Base-by-base conservation (phyloP, 2,888 invertebrate species). In the Tiliacea aurago region DNA sequence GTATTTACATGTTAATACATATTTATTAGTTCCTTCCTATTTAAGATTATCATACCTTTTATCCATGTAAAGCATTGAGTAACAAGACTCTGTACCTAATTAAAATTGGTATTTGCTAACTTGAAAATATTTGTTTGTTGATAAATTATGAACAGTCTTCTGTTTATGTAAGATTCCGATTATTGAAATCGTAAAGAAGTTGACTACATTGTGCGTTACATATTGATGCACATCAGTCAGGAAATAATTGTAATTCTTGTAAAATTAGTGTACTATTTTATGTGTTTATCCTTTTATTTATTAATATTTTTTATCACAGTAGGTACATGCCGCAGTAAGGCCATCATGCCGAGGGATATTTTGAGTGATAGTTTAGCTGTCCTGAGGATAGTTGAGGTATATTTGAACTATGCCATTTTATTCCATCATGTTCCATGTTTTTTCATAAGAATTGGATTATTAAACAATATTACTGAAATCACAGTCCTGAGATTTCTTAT, bases 341-440 rank as follows among this genome's bases (percentile, higher is more conserved):
- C 64, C 84, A 89, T 68, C 84, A 97, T 98, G 97, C 97, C 97
- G 84, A 96, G 97, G 89, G 97, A 98, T 95, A 97, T 97, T 89
- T 97, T 97, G 85, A 97, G 97, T 90, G 97, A 97, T 90, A 97
- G 97, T 92, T 95, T 97, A 88, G 96, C 97, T 85, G 96, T 97
- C 83, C 94, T 97, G 83, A 96, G 97, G 89, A 96, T 97, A 90
- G 95, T 97, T 76, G 97, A 97, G 96, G 97, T 97, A 73, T 67
- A 56, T 70, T 64, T 49, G 61, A 61, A 41, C 41, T 68, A 47
- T 64, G 49, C 76, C 15, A 47, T 61, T 23, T 43, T 64, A 43
- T 28, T 70, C 13, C 5, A 45, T 33, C 0, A 4, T 20, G 11
- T 43, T 33, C 4, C 13, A 2, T 0, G 20, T 37, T 72, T 23